Evolutionary conservation across 2,113 vertebrate genomes (phyloP), one percentile per base, ranked within the genome.

Genomic region (Pelodiscus sinensis): DNA sequence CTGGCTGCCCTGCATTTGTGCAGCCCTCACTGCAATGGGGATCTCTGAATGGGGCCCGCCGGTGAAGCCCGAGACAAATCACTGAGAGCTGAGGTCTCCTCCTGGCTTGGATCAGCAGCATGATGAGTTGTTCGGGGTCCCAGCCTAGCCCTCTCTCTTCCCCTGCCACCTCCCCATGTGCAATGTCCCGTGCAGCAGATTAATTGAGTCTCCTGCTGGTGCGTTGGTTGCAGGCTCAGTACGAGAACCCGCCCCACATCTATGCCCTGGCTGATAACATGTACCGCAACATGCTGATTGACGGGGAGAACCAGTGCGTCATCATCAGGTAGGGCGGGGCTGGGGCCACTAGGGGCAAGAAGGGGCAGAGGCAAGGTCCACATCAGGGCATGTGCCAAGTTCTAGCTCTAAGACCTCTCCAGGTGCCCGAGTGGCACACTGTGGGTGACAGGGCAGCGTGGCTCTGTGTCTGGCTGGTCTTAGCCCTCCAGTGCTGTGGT

Each of bases 201-300:
- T 71, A 71, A 71, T 19, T 2, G 9, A 19, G 18, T 71, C 16
- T 21, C n/a, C n/a, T n/a, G 18, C 18, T 2, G 16, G 8, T 71
- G n/a, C 4, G 51, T 3, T 0, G 27, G 27, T 24, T 55, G 22
- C 15, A 99, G 99, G 99, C 99, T 92, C 99, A 99, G 94, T 99
- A 99, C 25, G 99, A 99, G 97, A 99, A 99, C 31, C 99, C 99
- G 0, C 99, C 99, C 0, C 99, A 99, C 56, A 98, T 99, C 98
- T 99, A 99, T 0, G 99, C 99, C 24, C 96, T 99, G 96, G 98
- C 99, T 0, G 99, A 99, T 96, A 99, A 99, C 97, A 99, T 99
- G 99, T 99, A 99, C 97, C 98, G 99, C 80, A 99, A 99, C 97
- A 99, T 99, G 99, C 98, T 99, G 97, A 99, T 99, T 1, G 99